Conservation (phyloP, 2,888 invertebrate genomes). For the Xanthorhoe designata region DNA sequence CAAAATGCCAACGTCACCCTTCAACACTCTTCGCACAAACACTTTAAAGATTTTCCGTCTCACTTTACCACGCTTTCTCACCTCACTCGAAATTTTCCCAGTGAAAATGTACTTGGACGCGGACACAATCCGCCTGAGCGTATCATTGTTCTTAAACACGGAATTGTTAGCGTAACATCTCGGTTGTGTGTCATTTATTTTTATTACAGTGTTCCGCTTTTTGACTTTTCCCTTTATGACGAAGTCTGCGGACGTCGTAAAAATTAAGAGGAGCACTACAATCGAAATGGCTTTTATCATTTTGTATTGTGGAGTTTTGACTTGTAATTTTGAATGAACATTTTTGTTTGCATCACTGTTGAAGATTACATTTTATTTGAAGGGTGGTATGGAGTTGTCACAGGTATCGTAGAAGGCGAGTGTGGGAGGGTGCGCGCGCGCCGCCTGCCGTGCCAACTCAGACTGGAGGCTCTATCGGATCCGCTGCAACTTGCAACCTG, state of each 20-base stretch:
- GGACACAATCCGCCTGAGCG: conserved; percentile 69
- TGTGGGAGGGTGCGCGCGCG: conserved; percentile 73
- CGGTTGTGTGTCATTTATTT: conserved; percentile 67
- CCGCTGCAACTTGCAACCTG: conserved; percentile 75
- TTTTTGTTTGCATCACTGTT: conserved; percentile 40
- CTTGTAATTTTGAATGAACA: conserved; percentile 40
- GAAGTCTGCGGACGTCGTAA: conserved; percentile 64
- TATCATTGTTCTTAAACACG: conserved; percentile 75
- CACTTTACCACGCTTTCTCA: conserved; percentile 64
- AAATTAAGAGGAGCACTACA: conserved; percentile 58
- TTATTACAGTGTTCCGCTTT: conserved; percentile 78
- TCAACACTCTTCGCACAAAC: conserved; percentile 76
- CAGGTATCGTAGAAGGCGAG: conserved; percentile 45
- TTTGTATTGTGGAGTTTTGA: conserved; percentile 48
- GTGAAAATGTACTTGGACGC: conserved; percentile 80
- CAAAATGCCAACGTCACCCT: conserved; percentile 75
- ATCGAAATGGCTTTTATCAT: conserved; percentile 61
- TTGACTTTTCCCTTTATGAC: conserved; percentile 75
- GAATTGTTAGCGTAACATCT: conserved; percentile 72
- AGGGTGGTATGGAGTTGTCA: conserved; percentile 38
- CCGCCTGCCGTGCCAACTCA: conserved; percentile 70
- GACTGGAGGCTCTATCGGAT: conserved; percentile 79
- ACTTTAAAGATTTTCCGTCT: conserved; percentile 76
- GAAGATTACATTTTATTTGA: conserved; percentile 18
- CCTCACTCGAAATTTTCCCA: conserved; percentile 78